Evolutionary conservation across 2,113 vertebrate species (phyloP).

Genomic region (Cichladusa arquata): DNA sequence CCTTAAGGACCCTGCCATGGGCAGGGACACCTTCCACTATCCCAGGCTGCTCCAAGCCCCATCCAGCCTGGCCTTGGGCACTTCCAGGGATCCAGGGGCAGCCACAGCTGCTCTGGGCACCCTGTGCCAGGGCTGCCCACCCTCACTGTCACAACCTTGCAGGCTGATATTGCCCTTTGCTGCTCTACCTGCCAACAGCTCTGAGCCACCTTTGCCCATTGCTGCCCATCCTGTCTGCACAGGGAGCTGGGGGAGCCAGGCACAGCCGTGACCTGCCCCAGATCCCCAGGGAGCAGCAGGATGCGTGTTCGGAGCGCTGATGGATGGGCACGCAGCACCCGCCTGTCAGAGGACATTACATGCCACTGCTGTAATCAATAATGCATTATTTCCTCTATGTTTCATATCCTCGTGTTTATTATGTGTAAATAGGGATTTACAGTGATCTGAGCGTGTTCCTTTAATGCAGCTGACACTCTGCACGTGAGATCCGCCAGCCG

Average conservation of each 20-base stretch:
- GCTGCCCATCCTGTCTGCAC: not conserved
- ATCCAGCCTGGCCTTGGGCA: accelerated
- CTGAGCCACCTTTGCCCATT: not conserved
- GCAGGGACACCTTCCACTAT: accelerated
- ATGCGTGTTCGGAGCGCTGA: accelerated
- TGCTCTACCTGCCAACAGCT: not conserved
- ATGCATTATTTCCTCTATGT: conserved; percentile 23
- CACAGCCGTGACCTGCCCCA: not conserved
- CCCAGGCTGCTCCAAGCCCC: accelerated
- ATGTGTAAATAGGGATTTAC: conserved; percentile 70
- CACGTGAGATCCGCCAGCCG: not conserved
- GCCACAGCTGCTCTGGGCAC: not conserved
- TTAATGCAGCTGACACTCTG: conserved; percentile 52
- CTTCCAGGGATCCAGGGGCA: not conserved
- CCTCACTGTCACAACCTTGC: not conserved
- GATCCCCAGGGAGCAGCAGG: not conserved
- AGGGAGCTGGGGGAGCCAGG: accelerated
- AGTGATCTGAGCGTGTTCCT: conserved; percentile 19
- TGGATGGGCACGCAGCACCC: not conserved
- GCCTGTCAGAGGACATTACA: conserved; percentile 41
- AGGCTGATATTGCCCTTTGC: accelerated
- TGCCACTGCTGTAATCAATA: conserved; percentile 61
- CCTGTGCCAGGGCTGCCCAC: not conserved
- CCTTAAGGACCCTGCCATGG: not conserved
- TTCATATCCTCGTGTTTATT: conserved; percentile 48